Evolutionary conservation across 2,888 invertebrate species (phyloP), one percentile per base, ranked within the genome.

Genomic region (Ceratothoa steindachneri): DNA sequence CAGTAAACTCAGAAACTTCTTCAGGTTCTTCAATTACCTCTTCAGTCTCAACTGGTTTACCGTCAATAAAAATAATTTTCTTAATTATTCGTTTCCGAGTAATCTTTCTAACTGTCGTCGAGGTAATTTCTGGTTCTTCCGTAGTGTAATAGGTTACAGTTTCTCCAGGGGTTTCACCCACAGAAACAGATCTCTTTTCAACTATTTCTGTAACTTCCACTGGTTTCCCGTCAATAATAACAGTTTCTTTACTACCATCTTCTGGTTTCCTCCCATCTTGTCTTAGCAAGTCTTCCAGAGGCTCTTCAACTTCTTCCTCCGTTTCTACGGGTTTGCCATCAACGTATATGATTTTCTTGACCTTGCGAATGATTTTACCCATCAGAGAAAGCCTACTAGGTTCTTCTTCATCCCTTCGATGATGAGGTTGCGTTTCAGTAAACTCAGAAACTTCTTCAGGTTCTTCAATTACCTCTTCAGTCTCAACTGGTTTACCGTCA

Each of bases 11-110:
- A 7, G 51, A 27, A 0, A 69, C 53, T 24, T 73, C 73, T 30
- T 77, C 77, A 51, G 77, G 77, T 66, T 73, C 77, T 51, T 77
- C 77, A 28, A 77, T 30, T 64, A 77, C 71, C 69, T 77, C 77
- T 60, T 73, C 77, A 53, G 73, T 77, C 31, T 73, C 77, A 67
- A 77, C 71, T 65, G 41, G 71, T 41, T 73, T 73, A n/a, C 77
- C 77, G 65, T 77, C 55, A 31, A 77, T 73, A 15, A 41, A 30
- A 4, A 67, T 64, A 55, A 74, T 29, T 5, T 74, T 71, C 55
- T 74, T 74, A 28, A 74, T 74, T 12, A 52, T 71, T 51, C 74
- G 66, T 24, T 67, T 69, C 31, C 73, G 60, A 22, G 69, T 73
- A 15, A 69, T 66, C 51, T 65, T 60, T 19, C 27, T 51, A 29